Percentiles rank a stretch among this genome's conserved stretches.
Conservation (phyloP, 2,888 invertebrate genomes). For the Mantis religiosa region DNA sequence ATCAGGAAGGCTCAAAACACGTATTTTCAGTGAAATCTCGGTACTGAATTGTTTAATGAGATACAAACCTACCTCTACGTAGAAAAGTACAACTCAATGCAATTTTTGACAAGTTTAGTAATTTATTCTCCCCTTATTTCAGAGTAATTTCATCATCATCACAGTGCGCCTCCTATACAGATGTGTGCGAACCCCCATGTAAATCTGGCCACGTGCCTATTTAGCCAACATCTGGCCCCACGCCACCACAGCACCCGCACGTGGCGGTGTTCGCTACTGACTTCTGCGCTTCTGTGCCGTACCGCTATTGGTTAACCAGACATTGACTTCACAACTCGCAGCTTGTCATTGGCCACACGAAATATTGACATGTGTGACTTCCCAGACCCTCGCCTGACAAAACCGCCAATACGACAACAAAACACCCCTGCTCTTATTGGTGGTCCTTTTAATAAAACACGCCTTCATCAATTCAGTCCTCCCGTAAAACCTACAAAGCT, state of each 20-base stretch:
- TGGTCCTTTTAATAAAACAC: not conserved
- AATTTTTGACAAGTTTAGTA: no score
- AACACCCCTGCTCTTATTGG: not conserved
- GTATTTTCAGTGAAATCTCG: no score
- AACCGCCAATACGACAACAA: slow-evolving; percentile 19
- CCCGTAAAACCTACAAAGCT: not conserved
- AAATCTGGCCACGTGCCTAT: not conserved
- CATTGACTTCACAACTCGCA: slow-evolving; percentile 6
- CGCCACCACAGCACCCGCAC: not conserved
- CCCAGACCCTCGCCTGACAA: not conserved
- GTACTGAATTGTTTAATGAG: no score
- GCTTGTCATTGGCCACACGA: not conserved
- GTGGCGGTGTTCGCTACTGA: not conserved
- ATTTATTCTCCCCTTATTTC: no score
- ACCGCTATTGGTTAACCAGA: not conserved
- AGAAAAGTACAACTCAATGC: no score
- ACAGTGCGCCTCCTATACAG: no score
- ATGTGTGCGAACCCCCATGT: no score
- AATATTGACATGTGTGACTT: not conserved
- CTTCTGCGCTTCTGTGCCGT: not conserved
- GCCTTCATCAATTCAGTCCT: not conserved
- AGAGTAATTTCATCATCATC: no score
- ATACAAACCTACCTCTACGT: no score
- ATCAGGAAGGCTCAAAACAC: no score
- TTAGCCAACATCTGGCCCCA: not conserved